Evolutionary conservation across 2,888 invertebrate species (phyloP).

Genomic region (Pomacea canaliculata): DNA sequence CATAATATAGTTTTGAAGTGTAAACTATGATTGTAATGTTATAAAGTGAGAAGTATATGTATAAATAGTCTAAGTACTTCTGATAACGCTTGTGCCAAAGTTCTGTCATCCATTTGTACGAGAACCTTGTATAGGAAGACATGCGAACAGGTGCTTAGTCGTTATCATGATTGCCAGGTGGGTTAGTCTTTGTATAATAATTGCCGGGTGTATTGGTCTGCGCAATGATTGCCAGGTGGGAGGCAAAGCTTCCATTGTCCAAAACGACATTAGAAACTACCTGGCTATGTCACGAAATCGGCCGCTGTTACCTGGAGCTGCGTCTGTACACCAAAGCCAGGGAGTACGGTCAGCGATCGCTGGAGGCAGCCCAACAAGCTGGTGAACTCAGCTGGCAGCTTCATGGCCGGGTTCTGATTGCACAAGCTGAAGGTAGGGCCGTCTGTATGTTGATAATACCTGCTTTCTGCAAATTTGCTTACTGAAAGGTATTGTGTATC

Average conservation of each 20-base stretch:
- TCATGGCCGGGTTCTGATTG: conserved; percentile 66
- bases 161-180: too few relatives aligned
- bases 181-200: too few relatives aligned
- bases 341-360: conserved; percentile 61
- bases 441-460: not conserved
- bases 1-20: too few relatives aligned
- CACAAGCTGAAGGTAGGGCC: conserved; percentile 61
- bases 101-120: too few relatives aligned
- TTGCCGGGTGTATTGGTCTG: not conserved
- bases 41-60: too few relatives aligned
- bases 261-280: conserved; percentile 68
- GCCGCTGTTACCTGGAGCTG: conserved; percentile 70
- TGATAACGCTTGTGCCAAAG: too few relatives aligned
- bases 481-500: not conserved
- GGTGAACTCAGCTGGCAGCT: conserved; percentile 66
- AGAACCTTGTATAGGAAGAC: too few relatives aligned
- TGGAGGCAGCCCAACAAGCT: conserved; percentile 59
- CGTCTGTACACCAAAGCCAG: conserved; percentile 51
- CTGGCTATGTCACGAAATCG: conserved; percentile 71
- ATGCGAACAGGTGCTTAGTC: too few relatives aligned
- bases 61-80: too few relatives aligned
- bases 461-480: not conserved
- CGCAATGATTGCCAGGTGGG: conserved; percentile 58
- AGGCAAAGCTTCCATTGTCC: conserved; percentile 66
- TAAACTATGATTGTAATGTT: too few relatives aligned